These are phyloP conservation scores for silkworm (Bombyx mori) DNA, from an alignment of 1,140 invertebrate species.

Conservation along the genomic window ASM3026992v2 NC_085116.1:10105501-10106000, in stretches of 20 bases:
- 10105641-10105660: no score
- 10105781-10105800: constrained; percentile 12
- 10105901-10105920: constrained; percentile 45
- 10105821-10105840: constrained; percentile 49
- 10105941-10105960: constrained; percentile 61
- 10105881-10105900: constrained; percentile 56
- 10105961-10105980: constrained; percentile 36
- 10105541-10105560: neutral
- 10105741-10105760: neutral
- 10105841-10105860: constrained; percentile 51
- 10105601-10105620: no score
- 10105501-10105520: neutral
- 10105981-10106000: constrained; percentile 46
- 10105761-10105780: constrained; percentile 11
- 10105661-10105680: no score
- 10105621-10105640: no score
- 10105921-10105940: constrained; percentile 62
- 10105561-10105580: neutral
- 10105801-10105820: constrained; percentile 14
- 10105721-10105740: no score
- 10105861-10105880: constrained; percentile 66
- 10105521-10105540: neutral
- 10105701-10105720: no score
- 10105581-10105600: no score
- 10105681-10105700: no score